Base-by-base conservation (phyloP, 2,113 vertebrate genomes). In the Brachyhypopomus gauderio region DNA sequence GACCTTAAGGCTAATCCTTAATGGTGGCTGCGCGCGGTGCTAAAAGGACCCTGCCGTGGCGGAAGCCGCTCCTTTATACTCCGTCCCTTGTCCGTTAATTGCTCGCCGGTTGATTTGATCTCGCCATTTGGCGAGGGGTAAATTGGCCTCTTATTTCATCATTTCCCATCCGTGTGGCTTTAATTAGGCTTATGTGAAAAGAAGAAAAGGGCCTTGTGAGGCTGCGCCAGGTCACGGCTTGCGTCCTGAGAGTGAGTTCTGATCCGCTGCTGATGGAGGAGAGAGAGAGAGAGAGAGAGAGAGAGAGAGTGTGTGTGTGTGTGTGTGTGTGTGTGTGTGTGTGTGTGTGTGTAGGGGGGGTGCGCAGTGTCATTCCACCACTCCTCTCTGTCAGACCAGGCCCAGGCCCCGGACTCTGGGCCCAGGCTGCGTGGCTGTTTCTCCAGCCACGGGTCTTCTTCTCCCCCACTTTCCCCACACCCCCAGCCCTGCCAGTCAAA, bases 1-100 rank as follows among this genome's bases (percentile, higher is more conserved):
- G 93, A 94, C 94, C 94, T 94, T 94, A 93, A 92, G 91, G 87
- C 80, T 92, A 94, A 94, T 93, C 93, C 91, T 86, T 90, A 86
- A 83, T 81, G 89, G 90, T 77, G 84, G 87, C 85, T 60, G 86
- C 88, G 88, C 78, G 67, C 80, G 81, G 91, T 87, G 88, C 89
- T 92, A 90, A 93, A 92, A 91, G 92, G 91, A 36, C 88, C 89
- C 87, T 90, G 87, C 76, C 86, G 89, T 77, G 83, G 87, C 89
- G 87, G 88, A 80, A 79, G 75, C 85, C 88, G 82, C 84, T 87
- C 88, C 86, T 91, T 91, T 90, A 92, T 90, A 89, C 82, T 76
- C 72, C 19, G 88, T 90, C 87, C 85, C 90, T 89, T 90, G 83
- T 82, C 88, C 89, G 75, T 93, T 94, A 93, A 94, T 94, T 93